Conservation (phyloP, 2,797 vertebrate species). For the Acanthurus tractus region DNA sequence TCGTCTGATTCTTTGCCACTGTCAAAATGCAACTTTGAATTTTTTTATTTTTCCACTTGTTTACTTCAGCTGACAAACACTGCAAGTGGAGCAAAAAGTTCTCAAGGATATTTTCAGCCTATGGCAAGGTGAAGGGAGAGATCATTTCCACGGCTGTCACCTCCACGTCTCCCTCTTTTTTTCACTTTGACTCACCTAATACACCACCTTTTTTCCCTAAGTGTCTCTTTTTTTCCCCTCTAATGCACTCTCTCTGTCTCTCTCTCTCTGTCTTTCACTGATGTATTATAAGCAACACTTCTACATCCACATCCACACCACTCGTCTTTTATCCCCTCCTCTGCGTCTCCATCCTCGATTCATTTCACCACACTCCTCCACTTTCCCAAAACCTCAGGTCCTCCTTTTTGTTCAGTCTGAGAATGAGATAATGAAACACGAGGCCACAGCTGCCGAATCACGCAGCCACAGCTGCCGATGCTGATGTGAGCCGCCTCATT, state of each 20-base stretch:
- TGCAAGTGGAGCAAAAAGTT: background rate
- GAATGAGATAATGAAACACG: slow-evolving; percentile 19
- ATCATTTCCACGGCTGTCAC: background rate
- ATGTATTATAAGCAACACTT: slow-evolving; percentile 54
- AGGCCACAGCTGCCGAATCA: background rate
- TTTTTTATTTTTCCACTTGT: background rate
- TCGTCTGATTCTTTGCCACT: background rate
- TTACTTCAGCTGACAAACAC: background rate
- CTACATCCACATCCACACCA: background rate
- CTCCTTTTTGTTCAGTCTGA: slow-evolving; percentile 12
- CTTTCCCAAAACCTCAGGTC: slow-evolving; percentile 15
- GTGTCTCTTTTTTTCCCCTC: slow-evolving; percentile 12
- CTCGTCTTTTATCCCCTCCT: slow-evolving; percentile 18
- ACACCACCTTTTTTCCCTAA: background rate
- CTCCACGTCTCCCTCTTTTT: slow-evolving; percentile 17
- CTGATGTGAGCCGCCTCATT: background rate
- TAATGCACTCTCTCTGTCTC: slow-evolving; percentile 5
- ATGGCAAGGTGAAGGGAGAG: background rate
- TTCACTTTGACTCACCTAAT: background rate
- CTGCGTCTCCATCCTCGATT: slow-evolving; percentile 6
- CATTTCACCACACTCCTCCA: slow-evolving; percentile 12
- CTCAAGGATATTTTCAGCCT: slow-evolving; percentile 3
- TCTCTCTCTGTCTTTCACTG: slow-evolving; percentile 22
- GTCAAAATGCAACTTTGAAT: background rate
- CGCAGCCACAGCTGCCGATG: slow-evolving; percentile 2